phyloP scores from a whole-genome alignment of 64 coral and sea anemone species.

The Dendronephthya gigantea region DNA sequence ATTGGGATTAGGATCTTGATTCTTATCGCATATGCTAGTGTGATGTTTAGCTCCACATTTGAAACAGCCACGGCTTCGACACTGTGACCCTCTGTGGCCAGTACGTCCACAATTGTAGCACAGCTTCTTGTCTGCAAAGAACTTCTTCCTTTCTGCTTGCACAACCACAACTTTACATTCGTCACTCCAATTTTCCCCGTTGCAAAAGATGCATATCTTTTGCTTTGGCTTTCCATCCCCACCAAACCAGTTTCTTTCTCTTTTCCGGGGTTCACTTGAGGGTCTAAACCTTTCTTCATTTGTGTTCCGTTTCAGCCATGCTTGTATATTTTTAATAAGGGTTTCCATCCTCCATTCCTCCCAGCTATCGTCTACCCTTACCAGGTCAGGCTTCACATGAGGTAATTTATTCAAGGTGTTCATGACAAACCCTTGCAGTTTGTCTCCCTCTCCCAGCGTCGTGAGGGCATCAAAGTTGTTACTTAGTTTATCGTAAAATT shows the following conservation, averaged over 20 bases:
- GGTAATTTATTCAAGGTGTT: background rate
- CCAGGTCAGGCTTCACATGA: background rate
- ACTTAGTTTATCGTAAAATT: constrained; percentile 9
- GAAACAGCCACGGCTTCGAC: background rate
- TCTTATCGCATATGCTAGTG: background rate
- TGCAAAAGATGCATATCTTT: background rate
- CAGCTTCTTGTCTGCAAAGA: background rate
- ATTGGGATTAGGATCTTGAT: background rate
- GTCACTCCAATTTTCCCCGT: background rate
- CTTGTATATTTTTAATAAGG: background rate
- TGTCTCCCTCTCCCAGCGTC: background rate
- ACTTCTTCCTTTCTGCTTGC: background rate
- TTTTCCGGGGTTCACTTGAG: background rate
- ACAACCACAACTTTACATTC: background rate
- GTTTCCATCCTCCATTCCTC: background rate
- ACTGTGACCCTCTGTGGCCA: background rate
- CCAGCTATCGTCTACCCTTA: background rate
- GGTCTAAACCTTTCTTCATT: background rate
- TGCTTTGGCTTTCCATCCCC: background rate
- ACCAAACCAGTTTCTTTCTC: background rate
- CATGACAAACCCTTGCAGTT: constrained; percentile 3
- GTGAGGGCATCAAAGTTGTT: background rate
- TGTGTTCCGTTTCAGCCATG: background rate
- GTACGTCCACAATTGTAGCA: constrained; percentile 4
- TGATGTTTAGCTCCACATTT: background rate